These are phyloP conservation scores for Chamaea fasciata DNA, from an alignment of 2,113 vertebrate species.

Conservation along the genomic window DNA sequence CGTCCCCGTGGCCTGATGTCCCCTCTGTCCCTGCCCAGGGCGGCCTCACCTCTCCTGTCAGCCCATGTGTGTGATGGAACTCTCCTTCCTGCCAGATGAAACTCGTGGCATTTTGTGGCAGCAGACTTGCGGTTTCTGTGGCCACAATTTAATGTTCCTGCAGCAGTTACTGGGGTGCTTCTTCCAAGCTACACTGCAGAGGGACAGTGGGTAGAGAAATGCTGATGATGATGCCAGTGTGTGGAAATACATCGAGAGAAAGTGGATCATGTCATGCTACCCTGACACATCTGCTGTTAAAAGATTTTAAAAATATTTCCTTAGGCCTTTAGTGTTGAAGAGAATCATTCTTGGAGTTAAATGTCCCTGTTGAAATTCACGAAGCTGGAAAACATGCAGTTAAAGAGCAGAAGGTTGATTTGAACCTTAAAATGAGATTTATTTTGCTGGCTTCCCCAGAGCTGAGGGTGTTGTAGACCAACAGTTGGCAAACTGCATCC, in stretches of 20 bases:
- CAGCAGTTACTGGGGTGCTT: background rate
- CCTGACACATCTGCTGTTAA: background rate
- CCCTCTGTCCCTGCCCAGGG: background rate
- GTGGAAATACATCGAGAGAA: background rate
- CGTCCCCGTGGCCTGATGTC: background rate
- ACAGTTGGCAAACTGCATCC: background rate
- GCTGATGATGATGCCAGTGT: background rate
- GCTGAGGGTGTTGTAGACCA: background rate
- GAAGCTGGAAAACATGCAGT: background rate
- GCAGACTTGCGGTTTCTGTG: background rate
- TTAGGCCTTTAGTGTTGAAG: background rate
- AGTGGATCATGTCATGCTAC: too few relatives aligned
- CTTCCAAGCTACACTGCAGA: background rate
- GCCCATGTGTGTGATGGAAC: fast-evolving
- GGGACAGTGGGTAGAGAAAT: background rate
- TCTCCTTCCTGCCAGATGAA: background rate
- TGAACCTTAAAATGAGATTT: background rate
- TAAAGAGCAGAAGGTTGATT: background rate
- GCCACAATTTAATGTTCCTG: background rate
- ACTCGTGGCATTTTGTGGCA: background rate
- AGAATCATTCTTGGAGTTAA: background rate
- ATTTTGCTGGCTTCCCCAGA: background rate
- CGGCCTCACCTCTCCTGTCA: background rate
- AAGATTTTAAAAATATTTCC: background rate
- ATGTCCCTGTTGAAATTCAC: background rate